Evolutionary conservation across 2,797 vertebrate genomes (phyloP), one percentile per base, ranked within the genome.

Genomic region (Catharus ustulatus): DNA sequence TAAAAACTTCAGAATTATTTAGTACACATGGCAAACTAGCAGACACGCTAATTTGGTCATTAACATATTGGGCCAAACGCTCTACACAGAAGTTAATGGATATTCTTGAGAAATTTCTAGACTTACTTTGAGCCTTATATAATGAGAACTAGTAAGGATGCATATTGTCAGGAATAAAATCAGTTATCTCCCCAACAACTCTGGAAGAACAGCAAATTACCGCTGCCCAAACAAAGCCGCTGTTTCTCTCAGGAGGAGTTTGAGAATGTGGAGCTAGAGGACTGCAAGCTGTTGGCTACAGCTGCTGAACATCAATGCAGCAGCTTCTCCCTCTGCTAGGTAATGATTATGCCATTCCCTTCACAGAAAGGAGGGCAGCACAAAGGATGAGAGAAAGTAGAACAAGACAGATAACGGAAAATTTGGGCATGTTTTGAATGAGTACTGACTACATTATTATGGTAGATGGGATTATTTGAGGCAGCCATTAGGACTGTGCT

Each of bases 321-420:
- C 86, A 96, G 78, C 69, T 88, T 73, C 67, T 89, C 45, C 72
- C 72, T 86, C 61, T 95, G 73, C 82, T 89, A 94, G 67, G 87
- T 84, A 85, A 94, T 90, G 76, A 94, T 84, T 71, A 84, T 36
- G 34, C 75, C 32, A 62, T 81, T 75, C 84, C 73, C 46, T 95
- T 84, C 55, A 77, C 76, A 90, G 81, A 95, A 87, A 79, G 68
- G 59, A 94, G 27, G n/a, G 55, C 68, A 93, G 46, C 54, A 94
- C 74, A 94, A 95, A 80, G 67, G 23, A 51, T 78, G 52, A 91
- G 59, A 95, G 84, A 66, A 85, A 86, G 63, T 7, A 85, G 83
- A 95, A 92, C 46, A 66, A 88, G 86, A 63, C 89, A 93, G 49
- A 90, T 90, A 84, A 96, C 34, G 54, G 90, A 88, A 96, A 76